Percentiles rank a stretch among this genome's conserved stretches.
Evolutionary conservation across 35 echinoderm and acorn worm species (phyloP).

Genomic region (Chiridota heheva): DNA sequence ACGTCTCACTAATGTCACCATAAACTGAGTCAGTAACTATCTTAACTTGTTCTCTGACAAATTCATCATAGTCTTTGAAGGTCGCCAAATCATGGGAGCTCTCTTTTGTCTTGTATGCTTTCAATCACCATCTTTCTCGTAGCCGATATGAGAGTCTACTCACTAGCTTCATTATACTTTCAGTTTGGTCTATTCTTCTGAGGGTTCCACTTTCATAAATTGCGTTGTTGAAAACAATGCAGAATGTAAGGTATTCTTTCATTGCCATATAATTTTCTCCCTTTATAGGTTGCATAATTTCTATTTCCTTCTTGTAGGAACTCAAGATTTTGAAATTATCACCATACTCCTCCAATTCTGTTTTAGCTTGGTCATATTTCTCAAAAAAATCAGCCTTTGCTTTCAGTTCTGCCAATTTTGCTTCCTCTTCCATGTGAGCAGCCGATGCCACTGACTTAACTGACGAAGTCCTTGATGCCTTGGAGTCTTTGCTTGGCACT

Average conservation of each 20-base stretch:
- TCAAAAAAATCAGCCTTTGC: background rate
- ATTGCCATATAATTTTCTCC: background rate
- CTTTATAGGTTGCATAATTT: background rate
- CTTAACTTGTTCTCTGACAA: conserved; percentile 32
- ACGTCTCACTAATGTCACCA: conserved; percentile 11
- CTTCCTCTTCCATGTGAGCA: conserved; percentile 14
- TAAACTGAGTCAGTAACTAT: conserved; percentile 31
- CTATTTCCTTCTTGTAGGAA: background rate
- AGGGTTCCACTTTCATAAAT: conserved; percentile 12
- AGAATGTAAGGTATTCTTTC: background rate
- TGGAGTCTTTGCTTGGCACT: conserved; percentile 5
- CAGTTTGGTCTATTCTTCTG: conserved; percentile 23
- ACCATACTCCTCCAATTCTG: background rate
- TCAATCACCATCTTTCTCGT: conserved; percentile 4
- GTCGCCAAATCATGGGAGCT: background rate
- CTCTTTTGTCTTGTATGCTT: conserved; percentile 19
- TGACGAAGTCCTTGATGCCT: conserved; percentile 15
- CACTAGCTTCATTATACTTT: conserved; percentile 16
- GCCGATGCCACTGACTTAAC: background rate
- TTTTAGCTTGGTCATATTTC: background rate
- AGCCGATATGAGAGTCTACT: conserved; percentile 23
- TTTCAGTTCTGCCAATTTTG: conserved; percentile 8
- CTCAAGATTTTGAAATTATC: background rate
- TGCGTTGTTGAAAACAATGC: background rate
- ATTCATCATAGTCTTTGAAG: conserved; percentile 29